These are phyloP conservation scores for Brachionus angularis DNA, from an alignment of 1,140 invertebrate genomes.

Conservation along the genomic window DNA sequence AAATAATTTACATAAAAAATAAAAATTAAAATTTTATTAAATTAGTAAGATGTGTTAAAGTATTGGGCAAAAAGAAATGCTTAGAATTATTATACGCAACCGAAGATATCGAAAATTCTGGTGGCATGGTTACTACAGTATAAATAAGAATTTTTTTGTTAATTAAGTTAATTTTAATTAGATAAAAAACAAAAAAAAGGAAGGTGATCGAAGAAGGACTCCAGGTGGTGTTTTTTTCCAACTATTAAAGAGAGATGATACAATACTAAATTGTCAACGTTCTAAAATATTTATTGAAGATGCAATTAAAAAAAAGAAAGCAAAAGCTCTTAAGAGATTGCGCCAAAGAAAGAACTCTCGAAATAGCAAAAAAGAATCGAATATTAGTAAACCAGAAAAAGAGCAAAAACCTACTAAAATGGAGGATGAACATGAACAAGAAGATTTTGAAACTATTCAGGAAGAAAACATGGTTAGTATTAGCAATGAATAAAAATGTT, in stretches of 20 bases:
- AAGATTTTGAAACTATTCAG: background rate
- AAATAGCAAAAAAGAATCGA: background rate
- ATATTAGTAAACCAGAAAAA: background rate
- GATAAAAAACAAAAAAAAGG: slow-evolving; percentile 60
- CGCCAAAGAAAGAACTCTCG: background rate
- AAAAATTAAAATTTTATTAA: slow-evolving; percentile 48
- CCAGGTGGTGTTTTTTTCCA: slow-evolving; percentile 77
- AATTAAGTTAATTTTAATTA: background rate
- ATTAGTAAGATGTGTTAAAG: slow-evolving; percentile 68
- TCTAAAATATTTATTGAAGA: slow-evolving; percentile 32
- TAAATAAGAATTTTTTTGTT: slow-evolving; percentile 45
- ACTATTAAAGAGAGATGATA: slow-evolving; percentile 68
- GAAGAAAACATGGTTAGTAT: slow-evolving; percentile 5
- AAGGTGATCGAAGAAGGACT: slow-evolving; percentile 72
- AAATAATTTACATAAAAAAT: background rate
- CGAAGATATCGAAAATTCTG: slow-evolving; percentile 71
- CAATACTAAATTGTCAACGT: slow-evolving; percentile 34
- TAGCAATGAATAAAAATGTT: slow-evolving; percentile 7
- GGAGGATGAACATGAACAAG: background rate
- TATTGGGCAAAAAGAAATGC: slow-evolving; percentile 69
- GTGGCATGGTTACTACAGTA: slow-evolving; percentile 75
- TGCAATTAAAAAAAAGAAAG: background rate
- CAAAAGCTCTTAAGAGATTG: slow-evolving; percentile 22
- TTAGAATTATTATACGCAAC: slow-evolving; percentile 73
- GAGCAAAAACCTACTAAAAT: background rate